Percentiles rank a stretch among this genome's conserved stretches.
These are phyloP conservation scores for Oeneis ivallda DNA, from an alignment of 2,888 invertebrate genomes.

Conservation along the genomic window DNA sequence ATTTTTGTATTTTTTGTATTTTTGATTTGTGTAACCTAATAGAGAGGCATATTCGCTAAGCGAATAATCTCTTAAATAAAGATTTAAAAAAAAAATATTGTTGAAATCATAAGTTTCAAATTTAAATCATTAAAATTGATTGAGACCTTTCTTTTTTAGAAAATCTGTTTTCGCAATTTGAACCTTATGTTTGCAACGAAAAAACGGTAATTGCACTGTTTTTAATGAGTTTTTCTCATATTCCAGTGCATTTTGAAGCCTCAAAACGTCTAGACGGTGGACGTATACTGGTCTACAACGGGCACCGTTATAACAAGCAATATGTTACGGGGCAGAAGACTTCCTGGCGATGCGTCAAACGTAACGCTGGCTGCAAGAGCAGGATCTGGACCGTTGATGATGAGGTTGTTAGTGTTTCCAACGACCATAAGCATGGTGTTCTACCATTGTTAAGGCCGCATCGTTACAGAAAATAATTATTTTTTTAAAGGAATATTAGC, in stretches of 20 bases:
- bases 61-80: too few relatives aligned
- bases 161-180: too few relatives aligned
- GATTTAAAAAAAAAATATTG: too few relatives aligned
- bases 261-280: constrained; percentile 6
- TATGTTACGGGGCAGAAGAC: neutral
- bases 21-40: too few relatives aligned
- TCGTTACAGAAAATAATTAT: neutral
- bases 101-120: too few relatives aligned
- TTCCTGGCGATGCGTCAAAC: neutral
- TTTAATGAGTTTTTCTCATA: neutral
- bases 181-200: too few relatives aligned
- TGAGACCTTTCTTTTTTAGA: too few relatives aligned
- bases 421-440: neutral
- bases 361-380: neutral
- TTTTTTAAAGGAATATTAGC: too few relatives aligned
- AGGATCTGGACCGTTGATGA: neutral
- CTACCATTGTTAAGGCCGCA: neutral
- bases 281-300: neutral
- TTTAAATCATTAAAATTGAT: too few relatives aligned
- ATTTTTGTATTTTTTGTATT: too few relatives aligned
- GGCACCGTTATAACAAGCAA: neutral
- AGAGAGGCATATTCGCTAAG: too few relatives aligned
- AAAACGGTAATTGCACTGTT: neutral
- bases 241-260: constrained; percentile 10
- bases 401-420: neutral